Base-by-base conservation (phyloP, 2,888 invertebrate species). In the Anorthoa munda region DNA sequence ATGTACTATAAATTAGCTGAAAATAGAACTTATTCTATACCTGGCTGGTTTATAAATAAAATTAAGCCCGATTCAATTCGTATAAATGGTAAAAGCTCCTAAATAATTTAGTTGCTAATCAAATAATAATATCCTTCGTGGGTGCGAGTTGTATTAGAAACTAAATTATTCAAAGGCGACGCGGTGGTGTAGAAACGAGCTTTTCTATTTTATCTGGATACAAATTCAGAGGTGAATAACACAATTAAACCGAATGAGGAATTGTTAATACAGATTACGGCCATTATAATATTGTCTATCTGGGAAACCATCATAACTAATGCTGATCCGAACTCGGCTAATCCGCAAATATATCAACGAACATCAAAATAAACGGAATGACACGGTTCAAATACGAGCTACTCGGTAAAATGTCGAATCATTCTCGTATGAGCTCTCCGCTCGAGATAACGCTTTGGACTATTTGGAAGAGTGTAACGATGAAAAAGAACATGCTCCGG, bases 361-460 rank as follows among this genome's bases (percentile, higher is more conserved):
- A 53, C 39, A 21, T 26, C 61, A 63, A 65, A 74, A 72, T 56
- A 66, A 55, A 73, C 74, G 50, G 0, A 53, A 61, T 77, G 65
- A 56, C 31, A 65, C 64, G 53, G 67, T 50, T 73, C 18, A 64
- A 72, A 76, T 76, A 65, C 15, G 17, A 70, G 46, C 56, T 26
- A 26, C 59, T 64, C 66, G 11, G 59, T 18, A 66, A 70, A 78
- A 50, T 64, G 51, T 67, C 21, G 71, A 79, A 58, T 66, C 56
- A 79, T 68, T 50, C 63, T 55, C 58, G 26, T 77, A 31, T 56
- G 70, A 63, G n/a, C n/a, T n/a, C n/a, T n/a, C n/a, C n/a, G 55
- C 53, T 53, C 53, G 21, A 76, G 58, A 66, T 76, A 81, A 81
- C 70, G 70, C 82, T 66, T 63, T 59, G 17, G 45, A 39, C 51